Conservation (phyloP, 2,888 invertebrate genomes). For the Thereva nobilitata region DNA sequence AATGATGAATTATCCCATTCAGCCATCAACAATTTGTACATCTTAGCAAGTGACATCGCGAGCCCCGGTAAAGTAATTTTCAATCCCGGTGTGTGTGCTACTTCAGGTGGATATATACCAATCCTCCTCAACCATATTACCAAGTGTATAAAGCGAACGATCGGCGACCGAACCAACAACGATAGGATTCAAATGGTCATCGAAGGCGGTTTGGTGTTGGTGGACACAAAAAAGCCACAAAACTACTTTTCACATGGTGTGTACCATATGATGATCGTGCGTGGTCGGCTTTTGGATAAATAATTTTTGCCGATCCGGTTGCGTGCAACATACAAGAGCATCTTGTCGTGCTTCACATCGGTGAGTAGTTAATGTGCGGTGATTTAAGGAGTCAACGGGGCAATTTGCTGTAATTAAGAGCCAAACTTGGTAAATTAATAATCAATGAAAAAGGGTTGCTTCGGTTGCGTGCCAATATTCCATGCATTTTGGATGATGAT, state of each 20-base stretch:
- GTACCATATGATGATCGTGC: neutral
- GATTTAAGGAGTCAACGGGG: slow-evolving; percentile 35
- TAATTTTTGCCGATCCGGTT: neutral
- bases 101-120: slow-evolving; percentile 5
- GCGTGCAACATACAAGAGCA: slow-evolving; percentile 7
- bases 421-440: slow-evolving; percentile 3
- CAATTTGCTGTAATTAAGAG: slow-evolving; percentile 35
- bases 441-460: neutral
- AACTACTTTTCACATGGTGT: neutral
- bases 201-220: neutral
- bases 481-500: slow-evolving; percentile 2
- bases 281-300: no score
- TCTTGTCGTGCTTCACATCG: slow-evolving; percentile 11
- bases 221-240: slow-evolving; percentile 3
- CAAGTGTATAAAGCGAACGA: no score
- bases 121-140: no score
- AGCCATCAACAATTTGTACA: slow-evolving; percentile 43
- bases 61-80: slow-evolving; percentile 38
- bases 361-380: slow-evolving; percentile 15
- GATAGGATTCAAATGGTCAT: no score
- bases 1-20: slow-evolving; percentile 43
- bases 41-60: slow-evolving; percentile 38
- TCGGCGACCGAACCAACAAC: no score
- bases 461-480: slow-evolving; percentile 21
- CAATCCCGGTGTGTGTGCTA: slow-evolving; percentile 32